phyloP scores from a whole-genome alignment of 2,888 invertebrate genomes.

The Lasioglossum marginatum region DNA sequence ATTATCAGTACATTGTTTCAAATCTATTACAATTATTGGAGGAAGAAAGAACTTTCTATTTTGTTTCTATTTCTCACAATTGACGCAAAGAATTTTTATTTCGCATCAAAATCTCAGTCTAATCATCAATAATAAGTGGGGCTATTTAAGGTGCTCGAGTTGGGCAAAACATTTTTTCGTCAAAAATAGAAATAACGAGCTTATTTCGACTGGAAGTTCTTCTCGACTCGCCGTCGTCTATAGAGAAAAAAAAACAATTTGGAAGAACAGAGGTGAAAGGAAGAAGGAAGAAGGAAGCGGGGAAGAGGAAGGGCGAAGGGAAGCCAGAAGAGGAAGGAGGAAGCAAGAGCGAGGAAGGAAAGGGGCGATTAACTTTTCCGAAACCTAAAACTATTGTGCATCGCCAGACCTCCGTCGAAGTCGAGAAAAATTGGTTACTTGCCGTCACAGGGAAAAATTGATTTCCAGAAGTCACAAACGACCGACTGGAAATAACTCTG shows the following conservation, averaged over 20 bases:
- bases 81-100: no score
- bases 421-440: constrained; percentile 69
- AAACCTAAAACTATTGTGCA: constrained; percentile 35
- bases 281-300: neutral
- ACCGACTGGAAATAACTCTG: constrained; percentile 51
- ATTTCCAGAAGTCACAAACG: constrained; percentile 63
- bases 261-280: constrained; percentile 3
- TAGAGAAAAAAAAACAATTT: neutral
- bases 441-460: constrained; percentile 68
- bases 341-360: constrained; percentile 44
- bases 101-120: no score
- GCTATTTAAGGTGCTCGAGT: neutral
- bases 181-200: neutral
- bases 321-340: constrained; percentile 14
- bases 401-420: constrained; percentile 69
- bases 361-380: constrained; percentile 62
- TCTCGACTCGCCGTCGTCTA: neutral
- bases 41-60: no score
- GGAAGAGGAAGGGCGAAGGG: neutral
- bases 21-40: no score
- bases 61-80: no score
- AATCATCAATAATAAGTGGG: no score
- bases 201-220: neutral
- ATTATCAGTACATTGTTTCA: no score
- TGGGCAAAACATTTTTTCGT: neutral